phyloP scores from a whole-genome alignment of 2,113 vertebrate genomes.

The Mustelus asterias region DNA sequence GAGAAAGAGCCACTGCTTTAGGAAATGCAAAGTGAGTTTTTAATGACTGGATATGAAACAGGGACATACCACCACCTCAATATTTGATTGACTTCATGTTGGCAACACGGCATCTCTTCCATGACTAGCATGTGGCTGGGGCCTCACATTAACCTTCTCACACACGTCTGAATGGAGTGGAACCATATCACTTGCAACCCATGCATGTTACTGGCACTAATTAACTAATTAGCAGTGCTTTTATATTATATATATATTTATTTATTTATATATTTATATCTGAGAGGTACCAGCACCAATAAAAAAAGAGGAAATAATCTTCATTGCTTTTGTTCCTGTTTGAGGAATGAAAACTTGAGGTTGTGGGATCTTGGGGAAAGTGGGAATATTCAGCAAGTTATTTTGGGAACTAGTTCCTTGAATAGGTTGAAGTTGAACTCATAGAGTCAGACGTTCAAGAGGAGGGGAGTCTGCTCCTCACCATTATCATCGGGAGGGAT shows the following conservation, averaged over 20 bases:
- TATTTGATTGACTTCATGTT: not conserved
- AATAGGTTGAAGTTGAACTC: not conserved
- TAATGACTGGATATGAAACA: not conserved
- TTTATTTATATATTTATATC: constrained; percentile 17
- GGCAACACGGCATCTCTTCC: not conserved
- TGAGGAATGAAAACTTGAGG: not conserved
- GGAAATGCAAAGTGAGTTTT: not conserved
- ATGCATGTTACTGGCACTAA: constrained; percentile 12
- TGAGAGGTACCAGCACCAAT: not conserved
- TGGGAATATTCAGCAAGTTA: not conserved
- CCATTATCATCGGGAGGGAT: constrained; percentile 69
- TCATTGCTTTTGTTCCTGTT: not conserved
- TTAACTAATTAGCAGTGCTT: not conserved
- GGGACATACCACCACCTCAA: not conserved
- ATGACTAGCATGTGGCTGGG: not conserved
- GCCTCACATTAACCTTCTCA: not conserved
- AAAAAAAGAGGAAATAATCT: constrained; percentile 16
- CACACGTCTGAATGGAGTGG: not conserved
- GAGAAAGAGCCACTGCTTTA: not conserved
- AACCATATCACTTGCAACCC: constrained; percentile 2
- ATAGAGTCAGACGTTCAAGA: constrained; percentile 58
- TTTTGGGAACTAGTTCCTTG: not conserved
- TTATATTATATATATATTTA: not conserved
- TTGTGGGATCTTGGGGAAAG: not conserved
- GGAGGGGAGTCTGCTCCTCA: constrained; percentile 76